Conservation (phyloP, 2,888 invertebrate species). For the Tetheella fluctuosa region DNA sequence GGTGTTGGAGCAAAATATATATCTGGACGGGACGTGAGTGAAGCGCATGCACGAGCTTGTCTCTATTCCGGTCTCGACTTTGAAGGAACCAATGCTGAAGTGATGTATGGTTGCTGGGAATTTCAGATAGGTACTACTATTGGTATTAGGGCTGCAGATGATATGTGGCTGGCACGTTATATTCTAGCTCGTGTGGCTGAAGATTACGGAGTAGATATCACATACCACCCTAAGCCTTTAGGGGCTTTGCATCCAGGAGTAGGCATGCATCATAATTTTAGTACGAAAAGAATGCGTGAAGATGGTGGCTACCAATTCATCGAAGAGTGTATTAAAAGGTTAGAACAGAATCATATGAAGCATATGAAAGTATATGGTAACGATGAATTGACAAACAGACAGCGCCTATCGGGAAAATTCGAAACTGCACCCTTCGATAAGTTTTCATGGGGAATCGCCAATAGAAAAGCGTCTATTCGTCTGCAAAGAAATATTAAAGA, state of each 20-base stretch:
- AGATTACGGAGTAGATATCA: constrained; percentile 90
- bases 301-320: constrained; percentile 90
- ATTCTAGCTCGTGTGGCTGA: constrained; percentile 92
- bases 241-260: constrained; percentile 94
- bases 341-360: constrained; percentile 93
- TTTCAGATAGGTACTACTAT: constrained; percentile 95
- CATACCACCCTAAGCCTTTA: constrained; percentile 89
- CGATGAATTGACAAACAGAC: constrained; percentile 95
- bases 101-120: constrained; percentile 97
- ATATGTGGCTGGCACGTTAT: constrained; percentile 94
- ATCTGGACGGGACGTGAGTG: constrained; percentile 95
- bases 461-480: constrained; percentile 95
- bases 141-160: constrained; percentile 92
- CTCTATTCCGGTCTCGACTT: constrained; percentile 97
- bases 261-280: constrained; percentile 96
- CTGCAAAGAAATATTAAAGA: constrained; percentile 95
- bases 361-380: constrained; percentile 97
- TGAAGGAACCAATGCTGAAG: constrained; percentile 98
- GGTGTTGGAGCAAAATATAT: constrained; percentile 97
- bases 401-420: constrained; percentile 95
- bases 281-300: constrained; percentile 92
- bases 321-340: constrained; percentile 94
- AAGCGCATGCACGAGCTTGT: constrained; percentile 92
- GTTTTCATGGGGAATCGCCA: constrained; percentile 95
- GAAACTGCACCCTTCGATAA: constrained; percentile 98